Evolutionary conservation across 2,113 vertebrate genomes (phyloP).

Genomic region (Cephalopholis sonnerati): DNA sequence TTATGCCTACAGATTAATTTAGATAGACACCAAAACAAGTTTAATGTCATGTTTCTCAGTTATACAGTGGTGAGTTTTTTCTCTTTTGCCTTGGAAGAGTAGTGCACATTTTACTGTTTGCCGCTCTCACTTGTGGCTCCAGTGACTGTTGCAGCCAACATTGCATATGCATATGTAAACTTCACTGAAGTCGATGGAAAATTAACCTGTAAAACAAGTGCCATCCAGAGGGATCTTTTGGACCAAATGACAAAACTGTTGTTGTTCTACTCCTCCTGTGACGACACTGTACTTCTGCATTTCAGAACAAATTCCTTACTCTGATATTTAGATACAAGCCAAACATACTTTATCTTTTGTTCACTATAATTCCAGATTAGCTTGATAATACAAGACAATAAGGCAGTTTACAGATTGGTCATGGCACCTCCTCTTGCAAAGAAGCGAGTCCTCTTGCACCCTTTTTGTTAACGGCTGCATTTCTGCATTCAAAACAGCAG

Average conservation of each 20-base stretch:
- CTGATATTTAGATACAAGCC: slow-evolving; percentile 8
- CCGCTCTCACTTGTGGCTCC: background rate
- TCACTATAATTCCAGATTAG: slow-evolving; percentile 14
- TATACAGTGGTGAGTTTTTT: no score
- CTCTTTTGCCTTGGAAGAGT: no score
- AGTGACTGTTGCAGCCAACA: background rate
- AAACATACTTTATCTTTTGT: slow-evolving; percentile 5
- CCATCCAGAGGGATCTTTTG: slow-evolving; percentile 17
- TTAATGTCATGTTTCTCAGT: no score
- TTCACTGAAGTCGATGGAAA: background rate
- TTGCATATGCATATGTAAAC: background rate
- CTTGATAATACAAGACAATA: background rate
- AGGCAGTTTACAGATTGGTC: background rate
- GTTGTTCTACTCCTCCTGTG: slow-evolving; percentile 20
- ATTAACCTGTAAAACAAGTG: slow-evolving; percentile 4
- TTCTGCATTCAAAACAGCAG: background rate
- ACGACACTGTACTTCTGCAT: slow-evolving; percentile 7
- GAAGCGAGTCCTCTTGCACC: background rate
- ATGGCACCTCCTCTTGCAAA: background rate
- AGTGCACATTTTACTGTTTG: background rate
- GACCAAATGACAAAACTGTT: slow-evolving; percentile 18
- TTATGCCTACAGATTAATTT: no score
- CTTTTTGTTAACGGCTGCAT: background rate
- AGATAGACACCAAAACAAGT: no score
- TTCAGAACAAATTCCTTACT: slow-evolving; percentile 19